Evolutionary conservation across 2,888 invertebrate species (phyloP), one percentile per base, ranked within the genome.

Genomic region (Dromius quadrimaculatus): DNA sequence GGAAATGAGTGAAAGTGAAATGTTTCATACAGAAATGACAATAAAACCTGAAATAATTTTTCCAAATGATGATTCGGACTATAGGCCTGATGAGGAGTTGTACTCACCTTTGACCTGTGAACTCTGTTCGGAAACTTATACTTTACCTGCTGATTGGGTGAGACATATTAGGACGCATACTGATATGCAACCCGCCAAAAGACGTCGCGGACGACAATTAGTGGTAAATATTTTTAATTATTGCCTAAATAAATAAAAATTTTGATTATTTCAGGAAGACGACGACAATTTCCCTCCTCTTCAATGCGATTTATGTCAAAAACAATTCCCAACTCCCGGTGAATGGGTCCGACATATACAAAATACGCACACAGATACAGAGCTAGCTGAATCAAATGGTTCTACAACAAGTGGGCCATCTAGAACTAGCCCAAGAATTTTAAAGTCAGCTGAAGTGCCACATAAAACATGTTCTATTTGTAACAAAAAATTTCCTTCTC

Each of bases 261-360:
- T 38, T 28, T 15, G n/a, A 23, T 65, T 74, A 64, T 38, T 9
- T 50, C 34, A 89, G 87, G 87, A 89, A 50, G 89, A 89, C 76
- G 88, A 90, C 77, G 88, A 89, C 36, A 88, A 89, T 73, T 86
- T 85, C 76, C 87, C 92, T n/a, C 86, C 92, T 41, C 82, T 93
- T 4, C 89, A 90, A 66, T 93, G 93, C 81, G 92, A 93, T 78
- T 83, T 93, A 13, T 93, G 93, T 77, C 90, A 86, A 85, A 90
- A 86, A 85, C 85, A 85, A 81, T 91, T 90, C 84, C 87, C 90
- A 45, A 92, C 92, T 72, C 93, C 94, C 0, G 93, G 89, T 15
- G 93, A 93, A 82, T 94, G 94, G 94, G 94, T 94, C 47, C 89
- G 92, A 2, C 94, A 94, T 79, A 91, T 94, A 79, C 93, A 93